phyloP scores from a whole-genome alignment of 2,113 vertebrate genomes.

The Salvelinus alpinus region DNA sequence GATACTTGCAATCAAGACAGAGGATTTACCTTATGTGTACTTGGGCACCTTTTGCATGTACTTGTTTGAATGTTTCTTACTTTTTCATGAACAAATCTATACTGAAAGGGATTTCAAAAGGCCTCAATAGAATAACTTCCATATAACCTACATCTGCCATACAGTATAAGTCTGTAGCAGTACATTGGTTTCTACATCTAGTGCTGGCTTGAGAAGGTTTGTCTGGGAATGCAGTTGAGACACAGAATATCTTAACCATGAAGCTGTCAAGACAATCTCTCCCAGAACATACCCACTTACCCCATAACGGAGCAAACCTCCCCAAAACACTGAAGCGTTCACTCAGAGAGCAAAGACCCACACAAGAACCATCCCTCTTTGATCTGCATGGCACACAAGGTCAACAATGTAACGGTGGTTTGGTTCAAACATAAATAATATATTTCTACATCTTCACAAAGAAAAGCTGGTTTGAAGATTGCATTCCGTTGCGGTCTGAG shows the following conservation, averaged over 20 bases:
- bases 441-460: constrained; percentile 38
- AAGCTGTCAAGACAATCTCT: constrained; percentile 16
- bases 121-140: background rate
- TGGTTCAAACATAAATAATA: constrained; percentile 49
- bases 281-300: constrained; percentile 20
- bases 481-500: constrained; percentile 37
- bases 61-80: too few relatives aligned
- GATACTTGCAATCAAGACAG: too few relatives aligned
- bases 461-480: constrained; percentile 38
- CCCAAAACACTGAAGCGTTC: constrained; percentile 22
- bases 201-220: background rate
- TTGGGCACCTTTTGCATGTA: too few relatives aligned
- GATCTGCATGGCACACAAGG: constrained; percentile 41
- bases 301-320: constrained; percentile 25
- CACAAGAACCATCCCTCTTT: constrained; percentile 46
- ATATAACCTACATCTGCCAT: background rate
- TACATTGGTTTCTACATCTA: background rate
- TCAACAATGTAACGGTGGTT: constrained; percentile 47
- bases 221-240: background rate
- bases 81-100: too few relatives aligned
- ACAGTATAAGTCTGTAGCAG: background rate
- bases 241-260: constrained; percentile 12
- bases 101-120: too few relatives aligned
- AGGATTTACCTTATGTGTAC: too few relatives aligned
- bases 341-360: constrained; percentile 26